Conservation (phyloP, 2,888 invertebrate genomes). For the Ormia ochracea region DNA sequence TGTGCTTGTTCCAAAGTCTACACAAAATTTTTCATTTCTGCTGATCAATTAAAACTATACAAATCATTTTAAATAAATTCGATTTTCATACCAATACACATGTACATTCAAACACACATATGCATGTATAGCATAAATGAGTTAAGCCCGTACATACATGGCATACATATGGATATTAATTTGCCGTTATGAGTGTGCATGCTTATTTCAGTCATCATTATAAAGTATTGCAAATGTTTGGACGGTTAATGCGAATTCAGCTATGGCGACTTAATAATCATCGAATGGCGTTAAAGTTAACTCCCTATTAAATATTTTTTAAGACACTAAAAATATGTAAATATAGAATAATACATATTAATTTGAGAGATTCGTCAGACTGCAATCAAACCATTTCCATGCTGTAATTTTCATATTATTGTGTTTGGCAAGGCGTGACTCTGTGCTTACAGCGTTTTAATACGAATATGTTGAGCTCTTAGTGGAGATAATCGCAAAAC, state of each 20-base stretch:
- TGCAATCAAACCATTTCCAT: constrained; percentile 12
- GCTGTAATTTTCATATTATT: neutral
- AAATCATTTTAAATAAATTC: constrained; percentile 16
- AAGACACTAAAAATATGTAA: constrained; percentile 20
- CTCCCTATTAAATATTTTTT: too few species aligned
- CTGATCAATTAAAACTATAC: constrained; percentile 44
- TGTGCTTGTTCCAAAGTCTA: neutral
- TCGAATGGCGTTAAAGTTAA: constrained; percentile 57
- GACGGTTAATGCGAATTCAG: constrained; percentile 36
- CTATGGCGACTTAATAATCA: constrained; percentile 34
- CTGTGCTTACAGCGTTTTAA: neutral
- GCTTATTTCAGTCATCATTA: constrained; percentile 5
- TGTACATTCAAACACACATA: too few species aligned
- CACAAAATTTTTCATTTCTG: constrained; percentile 9
- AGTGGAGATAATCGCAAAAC: neutral
- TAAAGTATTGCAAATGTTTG: constrained; percentile 7
- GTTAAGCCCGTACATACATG: too few species aligned
- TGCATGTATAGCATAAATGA: neutral
- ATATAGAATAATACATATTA: neutral
- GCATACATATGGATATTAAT: too few species aligned
- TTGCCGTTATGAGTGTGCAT: neutral
- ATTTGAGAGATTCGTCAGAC: neutral
- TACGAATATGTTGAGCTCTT: constrained; percentile 4
- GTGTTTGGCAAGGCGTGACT: neutral
- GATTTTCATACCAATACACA: constrained; percentile 49